Evolutionary conservation across 2,888 invertebrate genomes (phyloP).

Genomic region (Theodoxus fluviatilis): DNA sequence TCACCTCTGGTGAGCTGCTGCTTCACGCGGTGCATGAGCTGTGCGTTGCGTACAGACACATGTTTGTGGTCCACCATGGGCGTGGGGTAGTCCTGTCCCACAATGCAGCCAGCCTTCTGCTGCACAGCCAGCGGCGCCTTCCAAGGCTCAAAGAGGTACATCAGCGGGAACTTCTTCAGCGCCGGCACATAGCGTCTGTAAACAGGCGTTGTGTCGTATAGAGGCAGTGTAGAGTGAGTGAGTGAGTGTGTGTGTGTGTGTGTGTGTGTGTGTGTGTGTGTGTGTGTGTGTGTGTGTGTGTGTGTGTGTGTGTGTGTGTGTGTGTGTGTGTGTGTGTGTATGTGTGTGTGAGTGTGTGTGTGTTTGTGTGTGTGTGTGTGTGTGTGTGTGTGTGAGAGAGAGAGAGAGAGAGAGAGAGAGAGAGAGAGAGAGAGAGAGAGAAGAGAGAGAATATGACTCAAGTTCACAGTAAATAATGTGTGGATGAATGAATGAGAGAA

Average conservation of each 20-base stretch:
- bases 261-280: not conserved
- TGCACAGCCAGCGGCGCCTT: constrained; percentile 57
- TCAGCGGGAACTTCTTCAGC: constrained; percentile 55
- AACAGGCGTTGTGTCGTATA: constrained; percentile 4
- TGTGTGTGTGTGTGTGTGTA: not conserved
- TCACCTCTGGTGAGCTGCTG: too few species aligned
- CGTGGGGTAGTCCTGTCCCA: constrained; percentile 56
- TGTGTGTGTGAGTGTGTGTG: too few species aligned
- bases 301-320: not conserved
- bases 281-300: constrained; percentile 14
- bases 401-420: too few species aligned
- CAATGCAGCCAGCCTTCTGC: constrained; percentile 35
- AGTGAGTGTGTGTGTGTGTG: not conserved
- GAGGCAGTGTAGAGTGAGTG: not conserved
- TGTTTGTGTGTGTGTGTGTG: too few species aligned
- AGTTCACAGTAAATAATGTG: too few species aligned
- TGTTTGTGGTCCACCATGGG: constrained; percentile 55
- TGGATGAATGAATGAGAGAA: too few species aligned
- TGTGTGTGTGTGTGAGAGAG: too few species aligned
- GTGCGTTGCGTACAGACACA: too few species aligned
- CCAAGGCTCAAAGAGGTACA: constrained; percentile 60
- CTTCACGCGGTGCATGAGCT: too few species aligned
- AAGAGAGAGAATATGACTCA: too few species aligned
- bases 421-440: too few species aligned
- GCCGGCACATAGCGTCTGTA: constrained; percentile 57